A percentile compares a stretch with the other conserved stretches of the same genome.
phyloP scores from a whole-genome alignment of 2,113 vertebrate genomes.

The Ivindomyrus marchei region DNA sequence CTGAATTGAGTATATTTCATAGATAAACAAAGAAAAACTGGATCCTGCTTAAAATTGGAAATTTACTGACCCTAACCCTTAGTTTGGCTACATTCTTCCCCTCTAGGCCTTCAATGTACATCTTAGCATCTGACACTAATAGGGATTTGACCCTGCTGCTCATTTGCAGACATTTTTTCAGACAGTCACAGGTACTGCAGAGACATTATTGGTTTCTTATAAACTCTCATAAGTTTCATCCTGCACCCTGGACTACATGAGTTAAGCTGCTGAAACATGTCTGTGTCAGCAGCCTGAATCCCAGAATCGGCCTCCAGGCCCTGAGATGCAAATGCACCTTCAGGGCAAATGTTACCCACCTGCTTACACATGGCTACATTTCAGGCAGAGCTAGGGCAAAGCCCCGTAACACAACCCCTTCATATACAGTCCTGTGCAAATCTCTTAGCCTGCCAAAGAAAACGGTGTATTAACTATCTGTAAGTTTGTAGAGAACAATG shows the following conservation, averaged over 20 bases:
- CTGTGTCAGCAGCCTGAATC: not conserved
- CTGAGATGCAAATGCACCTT: not conserved
- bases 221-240: not conserved
- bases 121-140: not conserved
- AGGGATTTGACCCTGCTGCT: not conserved
- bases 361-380: not conserved
- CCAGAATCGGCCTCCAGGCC: not conserved
- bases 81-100: not conserved
- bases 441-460: not conserved
- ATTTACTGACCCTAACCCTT: not conserved
- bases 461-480: not conserved
- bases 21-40: not conserved
- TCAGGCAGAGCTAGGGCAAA: not conserved
- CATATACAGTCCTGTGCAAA: not conserved
- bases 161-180: constrained; percentile 5
- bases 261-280: constrained; percentile 5
- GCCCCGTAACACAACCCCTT: not conserved
- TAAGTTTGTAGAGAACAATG: not conserved
- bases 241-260: not conserved
- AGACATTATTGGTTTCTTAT: not conserved
- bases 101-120: not conserved
- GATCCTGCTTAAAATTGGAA: not conserved
- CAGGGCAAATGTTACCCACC: not conserved
- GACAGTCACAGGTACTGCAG: not conserved
- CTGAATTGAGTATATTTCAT: not conserved